Evolutionary conservation across 1,140 invertebrate species (phyloP), one percentile per base, ranked within the genome.

Genomic region (Potamilus streckersoni): DNA sequence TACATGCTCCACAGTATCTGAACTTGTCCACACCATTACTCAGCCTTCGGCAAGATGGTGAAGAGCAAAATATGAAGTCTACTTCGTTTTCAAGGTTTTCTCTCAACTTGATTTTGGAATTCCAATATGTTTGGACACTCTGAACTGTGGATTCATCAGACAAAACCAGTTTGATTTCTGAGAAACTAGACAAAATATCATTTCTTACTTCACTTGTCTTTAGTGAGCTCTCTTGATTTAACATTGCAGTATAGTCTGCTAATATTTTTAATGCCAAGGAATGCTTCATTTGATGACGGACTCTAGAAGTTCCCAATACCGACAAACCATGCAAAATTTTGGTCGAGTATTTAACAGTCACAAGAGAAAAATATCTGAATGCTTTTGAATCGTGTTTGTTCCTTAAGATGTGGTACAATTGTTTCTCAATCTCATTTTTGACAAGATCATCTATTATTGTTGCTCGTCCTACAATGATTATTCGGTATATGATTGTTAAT

Each of bases 1-100:
- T 61, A 70, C 83, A 84, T 16, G 78, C 79, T 19, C 81, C 80
- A 76, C 83, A 84, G 38, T 84, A 83, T 15, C 80, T 27, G 64
- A 83, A 80, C 59, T 82, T 79, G 15, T 73, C 66, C 11, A 58
- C 74, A 6, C 78, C 76, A 0, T 49, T 63, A n/a, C 68, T 69
- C 16, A 62, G 60, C 49, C 82, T 84, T 8, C 79, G 71, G 63
- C 79, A 81, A 5, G 63, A 27, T 69, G 80, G 81, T 8, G 72
- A 79, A 12, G 83, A 82, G 66, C 83, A 84, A 60, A 78, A 82
- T 31, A 70, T 67, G 49, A 61, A 60, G 15, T 67, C 59, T 31
- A 69, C 64, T n/a, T 70, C 66, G n/a, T 82, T 60, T 27, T 67
- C 69, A 15, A 74, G 61, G 13, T 75, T 73, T 31, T 78, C 67